phyloP scores from a whole-genome alignment of 2,888 invertebrate species.

The Cantharis lateralis region DNA sequence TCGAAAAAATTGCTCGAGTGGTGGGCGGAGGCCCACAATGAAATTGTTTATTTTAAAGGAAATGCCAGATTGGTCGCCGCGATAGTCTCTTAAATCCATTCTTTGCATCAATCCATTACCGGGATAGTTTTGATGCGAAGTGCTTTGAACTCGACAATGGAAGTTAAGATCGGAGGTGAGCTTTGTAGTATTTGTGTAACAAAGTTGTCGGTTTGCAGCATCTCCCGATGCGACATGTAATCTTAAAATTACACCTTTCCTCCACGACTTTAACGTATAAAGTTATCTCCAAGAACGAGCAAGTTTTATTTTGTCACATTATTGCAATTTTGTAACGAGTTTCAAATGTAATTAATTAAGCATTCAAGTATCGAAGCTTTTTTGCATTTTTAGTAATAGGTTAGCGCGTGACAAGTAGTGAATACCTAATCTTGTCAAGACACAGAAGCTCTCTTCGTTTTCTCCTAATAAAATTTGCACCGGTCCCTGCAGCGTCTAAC shows the following conservation, averaged over 20 bases:
- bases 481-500: conserved; percentile 32
- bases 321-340: conserved; percentile 49
- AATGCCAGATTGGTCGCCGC: neutral
- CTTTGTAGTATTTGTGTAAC: conserved; percentile 34
- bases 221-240: conserved; percentile 13
- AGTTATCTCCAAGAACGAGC: neutral
- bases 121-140: conserved; percentile 29
- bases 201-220: conserved; percentile 27
- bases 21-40: neutral
- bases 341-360: conserved; percentile 56
- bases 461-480: conserved; percentile 47
- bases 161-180: conserved; percentile 35
- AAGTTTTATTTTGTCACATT: conserved; percentile 23
- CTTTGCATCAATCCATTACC: conserved; percentile 35
- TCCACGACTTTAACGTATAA: neutral
- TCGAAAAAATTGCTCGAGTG: neutral
- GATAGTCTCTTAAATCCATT: conserved; percentile 35
- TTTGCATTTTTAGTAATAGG: conserved; percentile 54
- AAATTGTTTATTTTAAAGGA: neutral
- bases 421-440: conserved; percentile 53
- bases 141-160: conserved; percentile 36
- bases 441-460: conserved; percentile 40
- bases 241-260: conserved; percentile 29
- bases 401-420: conserved; percentile 52
- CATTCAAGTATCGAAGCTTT: conserved; percentile 56